Conservation (phyloP, 1,140 invertebrate species). For the Popillia japonica region DNA sequence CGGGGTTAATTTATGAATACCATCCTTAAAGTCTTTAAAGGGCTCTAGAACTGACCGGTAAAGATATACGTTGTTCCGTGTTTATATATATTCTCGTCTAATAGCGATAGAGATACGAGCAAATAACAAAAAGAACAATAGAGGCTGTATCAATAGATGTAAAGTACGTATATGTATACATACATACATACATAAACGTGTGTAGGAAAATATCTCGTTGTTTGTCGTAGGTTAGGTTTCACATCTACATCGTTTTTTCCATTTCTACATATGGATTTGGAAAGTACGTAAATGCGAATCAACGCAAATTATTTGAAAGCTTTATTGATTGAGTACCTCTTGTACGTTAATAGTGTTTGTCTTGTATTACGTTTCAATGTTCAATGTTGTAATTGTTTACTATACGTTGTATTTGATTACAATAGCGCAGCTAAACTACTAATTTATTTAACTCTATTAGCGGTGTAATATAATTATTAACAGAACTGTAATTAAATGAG, state of each 20-base stretch:
- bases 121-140: not conserved
- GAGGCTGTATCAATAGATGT: not conserved
- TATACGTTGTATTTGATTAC: not conserved
- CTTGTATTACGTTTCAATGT: slow-evolving; percentile 10
- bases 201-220: too few species aligned
- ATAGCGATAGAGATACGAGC: not conserved
- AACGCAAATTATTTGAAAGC: not conserved
- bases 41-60: not conserved
- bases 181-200: too few species aligned
- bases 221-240: too few species aligned
- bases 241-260: not conserved
- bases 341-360: not conserved
- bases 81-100: not conserved
- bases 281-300: not conserved
- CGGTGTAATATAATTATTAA: not conserved
- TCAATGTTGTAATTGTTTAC: slow-evolving; percentile 28
- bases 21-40: slow-evolving; percentile 7
- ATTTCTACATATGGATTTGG: not conserved
- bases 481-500: too few species aligned
- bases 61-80: not conserved
- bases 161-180: not conserved
- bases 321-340: not conserved
- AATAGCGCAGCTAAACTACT: not conserved
- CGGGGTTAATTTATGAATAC: slow-evolving; percentile 31
- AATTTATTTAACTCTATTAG: slow-evolving; percentile 4